Evolutionary conservation across 2,113 vertebrate genomes (phyloP), one percentile per base, ranked within the genome.

Genomic region (Mesocricetus auratus): DNA sequence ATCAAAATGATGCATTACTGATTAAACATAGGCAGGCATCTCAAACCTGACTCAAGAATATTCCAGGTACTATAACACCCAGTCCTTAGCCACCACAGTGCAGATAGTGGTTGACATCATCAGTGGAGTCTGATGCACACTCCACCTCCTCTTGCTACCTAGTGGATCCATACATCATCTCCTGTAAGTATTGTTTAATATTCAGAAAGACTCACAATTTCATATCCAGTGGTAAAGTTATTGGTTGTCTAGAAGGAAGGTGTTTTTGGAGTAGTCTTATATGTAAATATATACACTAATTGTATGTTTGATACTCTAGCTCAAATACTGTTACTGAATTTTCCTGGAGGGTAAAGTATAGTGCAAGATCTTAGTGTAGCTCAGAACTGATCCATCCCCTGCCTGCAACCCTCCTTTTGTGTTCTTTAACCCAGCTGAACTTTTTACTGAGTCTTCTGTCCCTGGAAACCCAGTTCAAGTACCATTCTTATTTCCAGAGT

Each of bases 301-400:
- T 66, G 10, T 68, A 8, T 89, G 42, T 64, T 94, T 93, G 56
- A 86, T 13, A 86, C 7, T 45, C 36, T 39, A 87, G 7, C 88
- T 91, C 17, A 93, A 62, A 50, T 95, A 15, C n/a, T 31, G 88
- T 82, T 68, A 85, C 15, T 81, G 33, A 11, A 6, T 90, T 91
- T 86, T 26, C 6, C 75, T 89, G 58, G 60, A 73, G 73, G 87
- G 91, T 95, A 87, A 93, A 79, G 68, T 78, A 42, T 83, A 89
- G 91, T 82, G 78, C 45, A 87, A 94, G 8, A 45, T 82, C 26
- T 91, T 74, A 85, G 50, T 12, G 4, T 92, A 66, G 15, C 60
- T 93, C 16, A 73, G 85, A 90, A n/a, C 56, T 56, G 74, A 62
- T 17, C 4, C 13, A 26, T 60, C 0, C 33, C 31, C 66, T 47